Conservation (phyloP, 2,888 invertebrate genomes). For the Chymomyza fuscimana region DNA sequence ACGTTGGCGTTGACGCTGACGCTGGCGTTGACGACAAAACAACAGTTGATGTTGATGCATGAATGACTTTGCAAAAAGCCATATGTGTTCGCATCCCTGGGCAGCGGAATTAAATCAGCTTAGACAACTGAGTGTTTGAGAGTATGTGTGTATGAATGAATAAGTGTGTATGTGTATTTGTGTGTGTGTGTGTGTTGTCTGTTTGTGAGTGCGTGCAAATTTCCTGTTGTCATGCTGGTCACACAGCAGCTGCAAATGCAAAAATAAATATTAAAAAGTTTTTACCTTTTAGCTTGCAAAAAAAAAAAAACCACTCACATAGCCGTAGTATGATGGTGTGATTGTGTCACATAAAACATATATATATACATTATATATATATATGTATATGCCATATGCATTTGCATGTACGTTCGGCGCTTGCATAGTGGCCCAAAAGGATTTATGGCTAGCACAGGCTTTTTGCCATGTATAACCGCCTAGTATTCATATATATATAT, state of each 20-base stretch:
- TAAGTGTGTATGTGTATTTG: constrained; percentile 1
- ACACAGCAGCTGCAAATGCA: not conserved
- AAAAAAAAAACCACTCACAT: too few relatives aligned
- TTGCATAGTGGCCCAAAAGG: not conserved
- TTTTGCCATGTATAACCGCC: not conserved
- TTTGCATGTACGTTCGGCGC: not conserved
- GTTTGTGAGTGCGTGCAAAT: not conserved
- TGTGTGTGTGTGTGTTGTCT: not conserved
- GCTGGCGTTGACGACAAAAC: not conserved
- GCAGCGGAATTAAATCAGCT: not conserved
- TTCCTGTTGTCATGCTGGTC: not conserved
- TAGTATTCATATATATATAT: not conserved
- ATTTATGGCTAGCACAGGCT: not conserved
- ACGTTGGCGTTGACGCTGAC: not conserved
- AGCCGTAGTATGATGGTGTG: not conserved
- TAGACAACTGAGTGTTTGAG: not conserved
- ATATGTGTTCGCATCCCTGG: constrained; percentile 11
- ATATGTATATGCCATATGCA: not conserved
- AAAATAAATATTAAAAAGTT: not conserved
- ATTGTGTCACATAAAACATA: not conserved
- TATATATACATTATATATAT: not conserved
- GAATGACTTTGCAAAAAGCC: constrained; percentile 23
- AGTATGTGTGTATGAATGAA: not conserved
- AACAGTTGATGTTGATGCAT: constrained; percentile 46
- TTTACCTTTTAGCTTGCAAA: not conserved